Evolutionary conservation across 37 sponge, comb jelly and placozoan genomes (phyloP).

Genomic region (Halisarca cf. caerulea): DNA sequence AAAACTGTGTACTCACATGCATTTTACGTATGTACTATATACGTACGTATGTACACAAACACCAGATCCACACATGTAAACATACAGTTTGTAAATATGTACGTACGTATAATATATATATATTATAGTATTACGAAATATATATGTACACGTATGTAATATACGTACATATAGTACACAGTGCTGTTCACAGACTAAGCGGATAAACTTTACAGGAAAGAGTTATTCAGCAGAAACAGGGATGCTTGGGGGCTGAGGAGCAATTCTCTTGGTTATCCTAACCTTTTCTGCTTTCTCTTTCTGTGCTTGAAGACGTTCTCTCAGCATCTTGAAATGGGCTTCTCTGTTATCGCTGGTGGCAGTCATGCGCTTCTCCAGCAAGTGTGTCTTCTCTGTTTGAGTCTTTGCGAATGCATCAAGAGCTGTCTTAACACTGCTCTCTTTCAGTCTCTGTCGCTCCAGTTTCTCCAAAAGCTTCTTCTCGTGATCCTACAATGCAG

Average conservation of each 20-base stretch:
- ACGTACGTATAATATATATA: too few species aligned
- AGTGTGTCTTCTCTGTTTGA: slow-evolving; percentile 7
- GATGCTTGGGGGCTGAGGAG: not conserved
- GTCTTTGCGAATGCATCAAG: not conserved
- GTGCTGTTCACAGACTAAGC: too few species aligned
- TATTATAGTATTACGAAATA: too few species aligned
- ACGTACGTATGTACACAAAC: too few species aligned
- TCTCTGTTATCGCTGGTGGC: slow-evolving; percentile 36
- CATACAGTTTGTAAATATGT: too few species aligned
- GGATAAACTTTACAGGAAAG: too few species aligned
- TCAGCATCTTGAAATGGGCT: slow-evolving; percentile 25
- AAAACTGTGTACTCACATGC: too few species aligned
- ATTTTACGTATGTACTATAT: too few species aligned
- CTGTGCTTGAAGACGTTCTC: slow-evolving; percentile 32
- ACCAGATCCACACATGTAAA: too few species aligned
- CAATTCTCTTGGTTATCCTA: not conserved
- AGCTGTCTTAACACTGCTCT: not conserved
- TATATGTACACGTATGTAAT: too few species aligned
- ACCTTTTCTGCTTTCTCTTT: slow-evolving; percentile 18
- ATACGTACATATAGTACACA: too few species aligned
- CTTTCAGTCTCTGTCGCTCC: not conserved
- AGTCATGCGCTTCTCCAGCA: slow-evolving; percentile 9
- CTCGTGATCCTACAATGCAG: slow-evolving; percentile 2
- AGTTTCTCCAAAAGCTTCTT: slow-evolving; percentile 1
- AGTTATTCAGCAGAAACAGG: not conserved